Base-by-base conservation (phyloP, 2,113 vertebrate species). In the Macrotis lagotis region DNA sequence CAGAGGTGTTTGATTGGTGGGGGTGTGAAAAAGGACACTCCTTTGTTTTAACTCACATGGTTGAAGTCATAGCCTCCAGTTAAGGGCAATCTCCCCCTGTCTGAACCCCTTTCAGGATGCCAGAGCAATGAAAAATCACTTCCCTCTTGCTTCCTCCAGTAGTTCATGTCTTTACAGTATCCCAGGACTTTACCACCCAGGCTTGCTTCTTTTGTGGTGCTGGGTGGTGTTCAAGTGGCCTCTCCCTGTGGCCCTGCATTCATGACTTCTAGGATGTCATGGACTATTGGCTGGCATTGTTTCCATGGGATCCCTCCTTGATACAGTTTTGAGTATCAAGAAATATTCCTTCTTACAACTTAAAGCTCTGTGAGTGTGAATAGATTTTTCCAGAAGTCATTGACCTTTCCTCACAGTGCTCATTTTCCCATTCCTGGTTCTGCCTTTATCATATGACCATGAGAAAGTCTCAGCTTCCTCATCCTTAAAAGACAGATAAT, bases 361-460 rank as follows among this genome's bases (percentile, higher is more conserved):
- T 37, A 12, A 59, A 66, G 16, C 3, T 12, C 10, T 66, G 11
- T 44, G 14, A 44, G 16, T 22, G 1, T 44, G 66, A 83, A n/a
- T 7, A 44, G 6, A 8, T 83, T n/a, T 44, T 44, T 22, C 66
- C 37, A 22, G 6, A 83, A 83, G 37, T 44, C 37, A 19, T 44
- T 83, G 66, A n/a, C 5, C 4, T n/a, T 83, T 19, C 16, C 66
- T 8, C 7, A n/a, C 5, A 83, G 6, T 22, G 16, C 5, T 44
- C 66, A 83, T 83, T 22, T 44, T n/a, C 37, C 66, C 66, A 83
- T 83, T 83, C 31, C 12, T 37, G 12, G 59, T 28, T 14, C 37
- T 96, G 10, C 12, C 8, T 53, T 92, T 92, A 47, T 22, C 14
- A 90, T 52, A 48, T 28, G 96, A 66, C 94, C 1, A 50, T 95